These are phyloP conservation scores for Melanogrammus aeglefinus DNA, from an alignment of 2,797 vertebrate species.

Conservation along the genomic window DNA sequence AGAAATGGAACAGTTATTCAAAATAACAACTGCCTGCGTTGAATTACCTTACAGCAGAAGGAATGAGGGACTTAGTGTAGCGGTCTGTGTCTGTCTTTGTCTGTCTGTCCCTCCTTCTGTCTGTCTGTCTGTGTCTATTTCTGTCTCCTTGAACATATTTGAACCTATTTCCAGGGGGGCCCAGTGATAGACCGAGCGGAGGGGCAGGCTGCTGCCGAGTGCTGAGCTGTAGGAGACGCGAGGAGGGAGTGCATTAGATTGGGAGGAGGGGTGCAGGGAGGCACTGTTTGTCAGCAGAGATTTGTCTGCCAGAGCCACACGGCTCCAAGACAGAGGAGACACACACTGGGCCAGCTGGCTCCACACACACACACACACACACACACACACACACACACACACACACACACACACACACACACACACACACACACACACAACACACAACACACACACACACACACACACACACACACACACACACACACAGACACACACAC, in stretches of 20 bases:
- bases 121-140: neutral
- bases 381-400: conserved; percentile 21
- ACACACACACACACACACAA: conserved; percentile 20
- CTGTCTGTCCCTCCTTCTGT: neutral
- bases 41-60: too few species aligned
- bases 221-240: conserved; percentile 35
- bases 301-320: conserved; percentile 59
- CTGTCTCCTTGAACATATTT: neutral
- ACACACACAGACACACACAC: conserved; percentile 11
- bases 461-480: conserved; percentile 4
- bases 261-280: conserved; percentile 45
- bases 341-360: conserved; percentile 62
- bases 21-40: too few species aligned
- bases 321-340: conserved; percentile 60
- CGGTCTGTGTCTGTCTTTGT: too few species aligned
- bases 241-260: conserved; percentile 45
- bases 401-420: conserved; percentile 15
- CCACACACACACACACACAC: conserved; percentile 20
- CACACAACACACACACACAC: conserved; percentile 14
- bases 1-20: too few species aligned
- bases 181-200: conserved; percentile 24
- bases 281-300: conserved; percentile 70
- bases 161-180: conserved; percentile 26
- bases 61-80: too few species aligned
- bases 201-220: conserved; percentile 31